A percentile compares a stretch with the other conserved stretches of the same genome.
phyloP scores from a whole-genome alignment of 2,797 vertebrate species.

The Gambelia wislizenii region DNA sequence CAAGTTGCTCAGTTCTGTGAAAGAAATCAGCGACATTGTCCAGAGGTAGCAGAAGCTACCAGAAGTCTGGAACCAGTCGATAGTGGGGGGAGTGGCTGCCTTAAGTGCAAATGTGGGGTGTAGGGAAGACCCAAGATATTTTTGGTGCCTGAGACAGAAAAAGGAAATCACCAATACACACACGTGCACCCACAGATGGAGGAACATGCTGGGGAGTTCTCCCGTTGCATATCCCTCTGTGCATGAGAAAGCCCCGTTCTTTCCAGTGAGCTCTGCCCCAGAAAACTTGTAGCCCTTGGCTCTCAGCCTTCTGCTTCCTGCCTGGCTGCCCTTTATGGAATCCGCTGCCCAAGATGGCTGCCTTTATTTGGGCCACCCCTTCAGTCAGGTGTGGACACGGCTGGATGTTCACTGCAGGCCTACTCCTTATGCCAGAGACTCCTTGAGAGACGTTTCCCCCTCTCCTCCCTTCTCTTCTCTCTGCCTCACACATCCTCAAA shows the following conservation, averaged over 20 bases:
- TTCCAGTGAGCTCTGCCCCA: background rate
- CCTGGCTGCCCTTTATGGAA: background rate
- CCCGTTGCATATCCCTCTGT: no score
- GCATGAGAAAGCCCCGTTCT: background rate
- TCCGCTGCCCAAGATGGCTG: background rate
- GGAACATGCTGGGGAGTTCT: background rate
- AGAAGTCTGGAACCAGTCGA: background rate
- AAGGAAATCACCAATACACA: background rate
- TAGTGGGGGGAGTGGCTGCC: slow-evolving; percentile 15
- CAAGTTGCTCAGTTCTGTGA: slow-evolving; percentile 95
- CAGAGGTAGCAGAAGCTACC: slow-evolving; percentile 92
- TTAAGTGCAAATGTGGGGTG: background rate
- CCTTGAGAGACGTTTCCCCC: background rate
- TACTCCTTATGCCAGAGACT: slow-evolving; percentile 42
- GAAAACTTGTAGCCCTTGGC: background rate
- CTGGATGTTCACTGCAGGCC: slow-evolving; percentile 24
- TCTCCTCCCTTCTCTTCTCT: slow-evolving; percentile 19
- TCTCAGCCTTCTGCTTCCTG: no score
- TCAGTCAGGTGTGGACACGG: background rate
- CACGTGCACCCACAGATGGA: background rate
- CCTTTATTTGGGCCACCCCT: background rate
- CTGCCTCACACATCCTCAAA: no score
- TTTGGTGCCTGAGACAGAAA: background rate
- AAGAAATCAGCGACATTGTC: slow-evolving; percentile 97
- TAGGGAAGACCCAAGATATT: background rate